A percentile compares a stretch with the other conserved stretches of the same genome.
These are phyloP conservation scores for Sapajus apella DNA, from an alignment of 2,113 vertebrate species.

Conservation along the genomic window DNA sequence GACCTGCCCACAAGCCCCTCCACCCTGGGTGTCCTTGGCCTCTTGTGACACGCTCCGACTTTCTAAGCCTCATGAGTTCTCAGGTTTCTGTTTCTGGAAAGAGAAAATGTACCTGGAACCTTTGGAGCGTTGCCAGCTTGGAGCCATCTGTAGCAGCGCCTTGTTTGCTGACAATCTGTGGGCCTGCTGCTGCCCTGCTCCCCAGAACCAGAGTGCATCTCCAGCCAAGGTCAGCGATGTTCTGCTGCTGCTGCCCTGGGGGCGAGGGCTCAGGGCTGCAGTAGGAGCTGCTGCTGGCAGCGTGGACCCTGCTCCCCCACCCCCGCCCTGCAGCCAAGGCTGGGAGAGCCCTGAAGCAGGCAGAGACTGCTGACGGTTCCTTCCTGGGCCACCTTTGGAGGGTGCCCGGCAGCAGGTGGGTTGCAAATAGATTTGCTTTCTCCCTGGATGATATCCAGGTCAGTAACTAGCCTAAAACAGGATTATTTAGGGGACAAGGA, in stretches of 20 bases:
- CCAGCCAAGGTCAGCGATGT: neutral
- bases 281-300: accelerated
- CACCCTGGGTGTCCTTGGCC: too few relatives aligned
- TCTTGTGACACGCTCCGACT: neutral
- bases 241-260: neutral
- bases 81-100: neutral
- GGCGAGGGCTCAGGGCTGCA: neutral
- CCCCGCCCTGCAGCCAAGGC: neutral
- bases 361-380: neutral
- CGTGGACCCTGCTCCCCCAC: neutral
- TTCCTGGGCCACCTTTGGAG: neutral
- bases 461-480: neutral
- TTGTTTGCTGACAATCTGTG: neutral
- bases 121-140: neutral
- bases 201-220: neutral
- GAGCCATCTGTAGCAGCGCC: neutral
- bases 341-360: neutral
- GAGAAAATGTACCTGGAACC: neutral
- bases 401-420: neutral
- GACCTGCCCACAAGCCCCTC: too few relatives aligned
- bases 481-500: neutral
- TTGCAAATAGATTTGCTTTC: neutral
- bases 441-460: neutral
- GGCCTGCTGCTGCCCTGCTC: neutral
- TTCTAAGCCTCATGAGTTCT: neutral